Base-by-base conservation (phyloP, 2,113 vertebrate species). In the Odobenus rosmarus region DNA sequence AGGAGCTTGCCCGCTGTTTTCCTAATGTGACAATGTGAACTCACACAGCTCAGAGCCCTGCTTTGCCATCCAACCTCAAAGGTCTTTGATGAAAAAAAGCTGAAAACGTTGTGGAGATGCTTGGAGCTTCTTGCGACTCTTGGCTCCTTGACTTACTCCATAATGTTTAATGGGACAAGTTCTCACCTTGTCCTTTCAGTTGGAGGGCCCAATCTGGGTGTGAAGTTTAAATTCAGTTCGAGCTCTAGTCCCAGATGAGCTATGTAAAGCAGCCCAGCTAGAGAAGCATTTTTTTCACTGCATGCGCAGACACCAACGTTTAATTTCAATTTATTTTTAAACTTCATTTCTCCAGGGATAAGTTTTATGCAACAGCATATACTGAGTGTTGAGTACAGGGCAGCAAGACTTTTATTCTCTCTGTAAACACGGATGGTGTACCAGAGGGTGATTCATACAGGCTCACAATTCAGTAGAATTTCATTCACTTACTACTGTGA, bases 181-280 rank as follows among this genome's bases (percentile, higher is more conserved):
- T 96, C 95, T 97, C 80, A 95, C 90, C 82, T 97, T 97, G 96
- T 82, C 64, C 62, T 94, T 86, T 51, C 42, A 59, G 85, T 55
- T 51, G 33, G 19, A 67, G 77, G 53, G 31, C 39, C 53, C 87
- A 85, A 64, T 57, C 59, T 0, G 1, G 36, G 53, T 74, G 18
- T 59, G 42, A 95, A 69, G 53, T 93, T 72, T 92, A 42, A 95
- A 79, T 86, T 90, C 2, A 18, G 18, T 64, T 33, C 21, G 53
- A 90, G 19, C 49, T 55, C 0, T 11, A 74, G 71, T 91, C 72
- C 28, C 80, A 86, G 31, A 93, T 55, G 69, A 90, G 13, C 55
- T 98, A 80, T 62, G 53, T 12, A 59, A 88, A 81, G 80, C 85
- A 86, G 42, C 39, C 3, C n/a, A 74, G 72, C 64, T 71, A 33